Evolutionary conservation across 2,113 vertebrate genomes (phyloP), one percentile per base, ranked within the genome.

Genomic region (Turdus rufiventris): DNA sequence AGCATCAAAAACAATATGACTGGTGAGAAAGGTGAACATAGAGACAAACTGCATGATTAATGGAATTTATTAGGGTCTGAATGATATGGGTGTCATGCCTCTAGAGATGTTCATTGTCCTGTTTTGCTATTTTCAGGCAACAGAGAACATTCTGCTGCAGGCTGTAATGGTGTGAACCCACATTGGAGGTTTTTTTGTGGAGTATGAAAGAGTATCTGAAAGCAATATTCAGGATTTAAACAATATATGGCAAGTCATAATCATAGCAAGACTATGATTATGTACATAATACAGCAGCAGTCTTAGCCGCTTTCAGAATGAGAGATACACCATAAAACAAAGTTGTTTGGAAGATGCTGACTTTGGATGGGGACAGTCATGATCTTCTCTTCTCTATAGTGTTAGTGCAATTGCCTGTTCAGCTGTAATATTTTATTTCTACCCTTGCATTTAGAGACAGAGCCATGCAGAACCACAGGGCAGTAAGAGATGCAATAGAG

Each of bases 161-260:
- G 28, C 68, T 67, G 57, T 89, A 66, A 86, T 65, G 31, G 31
- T 74, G 36, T 67, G 72, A 95, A 76, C 36, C 51, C 36, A 63
- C 51, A 85, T 74, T 76, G 76, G 15, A 83, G 10, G 20, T 34
- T 20, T 43, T 85, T 93, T 91, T 85, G 77, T 81, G 42, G 31
- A 40, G 23, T 76, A 66, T 76, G 72, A 85, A 91, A 76, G 82
- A 63, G 19, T 56, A 53, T 83, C 71, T 88, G 82, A 91, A 54
- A 86, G 47, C 26, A 93, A 85, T 91, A 93, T 66, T 89, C 58
- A 72, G 63, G 56, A 70, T 95, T 93, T 95, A 96, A 86, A 79
- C 67, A 91, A 88, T 93, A 80, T 68, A 85, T 45, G 20, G 48
- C 50, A 60, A 89, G 75, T 50, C 90, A 92, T 91, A 96, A 96